phyloP scores from a whole-genome alignment of 2,113 vertebrate species.

The Pitta sordida region DNA sequence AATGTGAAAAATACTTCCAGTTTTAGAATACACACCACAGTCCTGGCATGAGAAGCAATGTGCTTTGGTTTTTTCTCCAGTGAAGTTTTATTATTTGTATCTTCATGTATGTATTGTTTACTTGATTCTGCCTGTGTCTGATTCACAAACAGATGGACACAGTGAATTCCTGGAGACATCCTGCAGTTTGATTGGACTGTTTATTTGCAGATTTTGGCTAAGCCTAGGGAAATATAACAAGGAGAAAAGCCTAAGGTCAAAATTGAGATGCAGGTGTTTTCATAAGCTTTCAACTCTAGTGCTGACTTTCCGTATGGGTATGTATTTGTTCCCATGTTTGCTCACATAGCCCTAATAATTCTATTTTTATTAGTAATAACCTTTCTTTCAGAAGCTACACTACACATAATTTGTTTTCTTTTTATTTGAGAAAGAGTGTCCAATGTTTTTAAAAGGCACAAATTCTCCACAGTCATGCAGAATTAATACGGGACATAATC shows the following conservation, averaged over 20 bases:
- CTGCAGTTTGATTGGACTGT: slow-evolving; percentile 48
- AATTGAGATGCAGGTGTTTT: slow-evolving; percentile 59
- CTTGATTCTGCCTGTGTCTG: slow-evolving; percentile 24
- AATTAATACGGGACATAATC: background rate
- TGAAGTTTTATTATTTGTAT: slow-evolving; percentile 36
- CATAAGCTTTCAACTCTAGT: slow-evolving; percentile 9
- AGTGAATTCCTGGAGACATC: slow-evolving; percentile 50
- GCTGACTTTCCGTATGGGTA: slow-evolving; percentile 31
- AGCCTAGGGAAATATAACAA: slow-evolving; percentile 44
- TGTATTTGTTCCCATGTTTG: slow-evolving; percentile 11
- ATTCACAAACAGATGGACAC: slow-evolving; percentile 63
- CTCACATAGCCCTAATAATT: background rate
- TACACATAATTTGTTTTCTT: background rate
- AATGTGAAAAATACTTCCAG: background rate
- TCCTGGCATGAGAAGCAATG: background rate
- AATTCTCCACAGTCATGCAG: background rate
- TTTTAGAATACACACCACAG: background rate
- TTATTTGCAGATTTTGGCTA: slow-evolving; percentile 55
- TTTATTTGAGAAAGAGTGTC: background rate
- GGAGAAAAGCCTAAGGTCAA: slow-evolving; percentile 49
- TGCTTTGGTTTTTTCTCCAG: background rate
- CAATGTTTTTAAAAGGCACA: background rate
- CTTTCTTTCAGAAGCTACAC: slow-evolving; percentile 8
- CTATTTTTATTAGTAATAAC: slow-evolving; percentile 16
- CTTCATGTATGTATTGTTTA: slow-evolving; percentile 50